Evolutionary conservation across 2,113 vertebrate species (phyloP).

Genomic region (Lasiurus borealis): DNA sequence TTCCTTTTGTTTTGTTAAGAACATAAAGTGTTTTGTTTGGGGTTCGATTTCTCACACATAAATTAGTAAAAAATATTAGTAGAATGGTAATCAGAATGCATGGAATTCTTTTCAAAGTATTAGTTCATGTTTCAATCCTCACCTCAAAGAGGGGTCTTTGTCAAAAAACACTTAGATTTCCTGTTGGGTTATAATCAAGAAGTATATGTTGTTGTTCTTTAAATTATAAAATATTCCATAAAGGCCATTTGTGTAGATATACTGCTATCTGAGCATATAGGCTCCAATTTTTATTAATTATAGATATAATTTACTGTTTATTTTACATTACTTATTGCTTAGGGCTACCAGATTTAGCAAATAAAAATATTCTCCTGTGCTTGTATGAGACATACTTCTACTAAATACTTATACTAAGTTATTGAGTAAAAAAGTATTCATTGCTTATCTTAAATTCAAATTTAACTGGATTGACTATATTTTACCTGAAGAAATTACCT

Average conservation of each 20-base stretch:
- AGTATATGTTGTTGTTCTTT: constrained; percentile 49
- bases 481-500: not conserved
- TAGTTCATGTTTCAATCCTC: not conserved
- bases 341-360: not conserved
- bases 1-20: not conserved
- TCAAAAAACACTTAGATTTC: constrained; percentile 21
- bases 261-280: not conserved
- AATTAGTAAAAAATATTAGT: constrained; percentile 28
- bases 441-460: constrained; percentile 45
- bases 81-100: constrained; percentile 43
- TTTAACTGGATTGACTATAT: not conserved
- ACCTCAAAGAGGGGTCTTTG: not conserved
- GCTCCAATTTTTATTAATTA: constrained; percentile 55
- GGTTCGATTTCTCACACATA: not conserved
- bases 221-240: constrained; percentile 53
- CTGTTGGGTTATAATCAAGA: constrained; percentile 27
- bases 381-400: not conserved
- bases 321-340: constrained; percentile 15
- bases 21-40: not conserved
- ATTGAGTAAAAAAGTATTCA: not conserved
- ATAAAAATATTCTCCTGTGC: not conserved
- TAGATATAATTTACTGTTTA: not conserved
- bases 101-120: constrained; percentile 21
- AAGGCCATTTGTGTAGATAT: constrained; percentile 23
- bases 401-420: constrained; percentile 48